These are phyloP conservation scores for Hydrolagus affinis DNA, from an alignment of 2,113 vertebrate genomes.

Conservation along the genomic window DNA sequence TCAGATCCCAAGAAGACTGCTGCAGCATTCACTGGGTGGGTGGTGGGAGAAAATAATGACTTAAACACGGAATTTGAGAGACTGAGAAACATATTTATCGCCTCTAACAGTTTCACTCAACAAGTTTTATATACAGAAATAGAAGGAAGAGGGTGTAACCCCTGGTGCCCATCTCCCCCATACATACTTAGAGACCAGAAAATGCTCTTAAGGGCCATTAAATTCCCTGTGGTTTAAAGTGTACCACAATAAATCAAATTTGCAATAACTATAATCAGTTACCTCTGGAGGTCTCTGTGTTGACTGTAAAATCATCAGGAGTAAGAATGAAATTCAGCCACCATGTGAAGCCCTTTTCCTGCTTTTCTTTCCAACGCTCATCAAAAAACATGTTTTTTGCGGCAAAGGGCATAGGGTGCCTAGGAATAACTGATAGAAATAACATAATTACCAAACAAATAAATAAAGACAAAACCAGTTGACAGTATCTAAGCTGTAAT, in stretches of 20 bases:
- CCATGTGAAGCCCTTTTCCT: constrained; percentile 83
- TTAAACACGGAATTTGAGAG: neutral
- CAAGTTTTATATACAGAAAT: neutral
- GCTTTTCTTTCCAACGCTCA: constrained; percentile 92
- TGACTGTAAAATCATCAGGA: constrained; percentile 83
- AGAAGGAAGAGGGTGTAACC: neutral
- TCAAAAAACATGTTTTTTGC: constrained; percentile 97
- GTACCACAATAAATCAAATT: neutral
- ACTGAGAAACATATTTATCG: neutral
- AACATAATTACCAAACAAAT: neutral
- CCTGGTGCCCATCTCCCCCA: neutral
- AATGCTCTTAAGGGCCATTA: neutral
- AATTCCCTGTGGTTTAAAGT: neutral
- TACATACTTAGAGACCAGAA: no score
- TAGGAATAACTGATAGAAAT: constrained; percentile 65
- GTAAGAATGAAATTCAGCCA: constrained; percentile 94
- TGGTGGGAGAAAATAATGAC: constrained; percentile 1
- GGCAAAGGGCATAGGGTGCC: constrained; percentile 87
- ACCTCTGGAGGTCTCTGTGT: constrained; percentile 73
- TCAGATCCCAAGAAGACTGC: constrained; percentile 63
- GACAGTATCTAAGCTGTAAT: neutral
- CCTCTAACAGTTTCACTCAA: neutral
- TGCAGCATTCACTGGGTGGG: constrained; percentile 66
- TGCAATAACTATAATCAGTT: neutral
- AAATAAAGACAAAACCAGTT: neutral